Evolutionary conservation across 1,140 invertebrate species (phyloP).

Genomic region (Venturia canescens): DNA sequence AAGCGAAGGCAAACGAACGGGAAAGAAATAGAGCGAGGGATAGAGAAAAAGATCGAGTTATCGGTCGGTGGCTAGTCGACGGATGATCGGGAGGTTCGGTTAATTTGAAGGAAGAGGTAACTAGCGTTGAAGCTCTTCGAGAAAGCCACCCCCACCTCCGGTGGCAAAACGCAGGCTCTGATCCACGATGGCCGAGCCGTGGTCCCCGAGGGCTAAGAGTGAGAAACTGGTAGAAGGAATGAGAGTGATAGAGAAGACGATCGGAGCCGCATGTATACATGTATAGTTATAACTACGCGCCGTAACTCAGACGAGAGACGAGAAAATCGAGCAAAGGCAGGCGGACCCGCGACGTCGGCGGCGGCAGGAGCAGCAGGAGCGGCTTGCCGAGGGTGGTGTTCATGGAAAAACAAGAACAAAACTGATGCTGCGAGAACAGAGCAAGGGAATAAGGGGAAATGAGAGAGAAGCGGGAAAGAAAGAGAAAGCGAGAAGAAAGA

Average conservation of each 20-base stretch:
- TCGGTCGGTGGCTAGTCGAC: neutral
- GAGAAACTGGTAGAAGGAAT: neutral
- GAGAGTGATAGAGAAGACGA: conserved; percentile 4
- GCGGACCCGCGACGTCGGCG: conserved; percentile 41
- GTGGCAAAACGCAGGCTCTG: conserved; percentile 20
- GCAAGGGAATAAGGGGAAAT: conserved; percentile 35
- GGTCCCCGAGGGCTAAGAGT: conserved; percentile 59
- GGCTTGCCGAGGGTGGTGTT: conserved; percentile 44
- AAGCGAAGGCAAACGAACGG: too few species aligned
- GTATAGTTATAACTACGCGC: conserved; percentile 28
- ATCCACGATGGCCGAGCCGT: conserved; percentile 52
- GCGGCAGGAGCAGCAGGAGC: conserved; percentile 28
- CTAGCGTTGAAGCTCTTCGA: conserved; percentile 15
- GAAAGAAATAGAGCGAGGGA: too few species aligned
- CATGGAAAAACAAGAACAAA: conserved; percentile 37
- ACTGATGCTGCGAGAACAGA: conserved; percentile 31
- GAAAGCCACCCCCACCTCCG: conserved; percentile 22
- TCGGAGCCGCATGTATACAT: conserved; percentile 9
- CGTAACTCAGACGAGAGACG: conserved; percentile 48
- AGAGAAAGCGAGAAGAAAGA: conserved; percentile 16
- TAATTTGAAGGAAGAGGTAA: conserved; percentile 37
- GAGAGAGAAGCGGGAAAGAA: conserved; percentile 31
- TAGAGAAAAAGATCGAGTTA: neutral
- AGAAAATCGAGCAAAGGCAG: conserved; percentile 53
- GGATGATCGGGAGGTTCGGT: conserved; percentile 8